Evolutionary conservation across 2,797 vertebrate species (phyloP), one percentile per base, ranked within the genome.

Genomic region (Melanotaenia pygmaea): DNA sequence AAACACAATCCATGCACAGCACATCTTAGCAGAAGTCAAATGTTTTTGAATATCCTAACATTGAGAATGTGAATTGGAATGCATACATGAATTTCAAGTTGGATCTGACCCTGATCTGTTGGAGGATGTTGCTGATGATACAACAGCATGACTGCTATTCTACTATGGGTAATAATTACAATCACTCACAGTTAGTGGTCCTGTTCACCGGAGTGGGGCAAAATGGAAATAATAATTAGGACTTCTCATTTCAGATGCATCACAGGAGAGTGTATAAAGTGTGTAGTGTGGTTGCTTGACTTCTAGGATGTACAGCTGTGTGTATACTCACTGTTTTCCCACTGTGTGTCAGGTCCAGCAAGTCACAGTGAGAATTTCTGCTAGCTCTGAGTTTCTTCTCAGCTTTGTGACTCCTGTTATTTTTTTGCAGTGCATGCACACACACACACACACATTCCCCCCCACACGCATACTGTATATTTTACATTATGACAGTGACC

Each of bases 171-270:
- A 90, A 91, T 91, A 92, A 93, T 92, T 90, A 93, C 90, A 93
- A 93, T 93, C 90, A 92, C 91, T 91, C 91, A 86, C 91, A 91
- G 91, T 83, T 86, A 92, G 90, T 88, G 91, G 90, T 92, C 86
- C 91, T 93, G 86, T 88, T 93, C 88, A 86, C 84, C 86, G 89
- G 88, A 92, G 89, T 83, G 85, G 84, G 86, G 83, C 84, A 93
- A 91, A 93, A 93, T 92, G 87, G 91, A 93, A 93, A 92, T 91
- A 91, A 93, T 92, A 93, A 92, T 93, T 92, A 93, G 86, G 86
- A 89, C 86, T 86, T 86, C 85, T 91, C 86, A 80, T 91, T 92
- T 91, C 86, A 86, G 76, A 91, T 90, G 87, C 88, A 80, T 76
- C 64, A 11, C 80, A 82, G 82, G 82, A 81, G 80, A 86, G 84